Percentiles rank a stretch among this genome's conserved stretches.
phyloP scores from a whole-genome alignment of 2,888 invertebrate species.

The Calameuta pallipes region DNA sequence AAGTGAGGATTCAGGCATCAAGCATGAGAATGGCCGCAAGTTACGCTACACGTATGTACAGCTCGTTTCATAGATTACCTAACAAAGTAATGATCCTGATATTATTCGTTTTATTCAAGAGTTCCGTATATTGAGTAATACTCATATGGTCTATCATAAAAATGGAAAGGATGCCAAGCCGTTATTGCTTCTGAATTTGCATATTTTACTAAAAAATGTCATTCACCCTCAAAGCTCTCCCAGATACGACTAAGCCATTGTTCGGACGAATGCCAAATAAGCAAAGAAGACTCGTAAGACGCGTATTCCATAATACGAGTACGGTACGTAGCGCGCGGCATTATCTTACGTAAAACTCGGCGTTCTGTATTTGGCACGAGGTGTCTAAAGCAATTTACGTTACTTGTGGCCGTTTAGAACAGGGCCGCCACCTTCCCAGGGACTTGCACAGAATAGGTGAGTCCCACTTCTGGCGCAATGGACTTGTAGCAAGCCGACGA shows the following conservation, averaged over 20 bases:
- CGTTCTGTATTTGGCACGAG: slow-evolving; percentile 23
- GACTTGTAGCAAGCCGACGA: not conserved
- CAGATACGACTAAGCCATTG: not conserved
- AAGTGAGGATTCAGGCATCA: slow-evolving; percentile 27
- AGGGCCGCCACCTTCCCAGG: not conserved
- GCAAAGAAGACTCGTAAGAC: not conserved
- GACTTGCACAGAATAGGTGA: not conserved
- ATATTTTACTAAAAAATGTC: not conserved
- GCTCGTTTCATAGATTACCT: not conserved
- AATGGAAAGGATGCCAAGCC: not conserved
- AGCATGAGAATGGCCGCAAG: not conserved
- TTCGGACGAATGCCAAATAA: not conserved
- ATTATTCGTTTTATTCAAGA: not conserved
- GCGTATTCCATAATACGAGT: not conserved
- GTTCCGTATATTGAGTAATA: not conserved
- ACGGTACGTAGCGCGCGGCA: not conserved
- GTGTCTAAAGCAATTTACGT: slow-evolving; percentile 27
- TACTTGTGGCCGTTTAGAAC: slow-evolving; percentile 1
- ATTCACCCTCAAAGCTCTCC: not conserved
- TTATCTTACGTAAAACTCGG: not conserved
- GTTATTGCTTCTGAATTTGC: not conserved
- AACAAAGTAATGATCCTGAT: not conserved
- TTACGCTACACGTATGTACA: not conserved
- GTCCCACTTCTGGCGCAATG: not conserved
- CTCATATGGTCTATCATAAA: not conserved